These are phyloP conservation scores for Melanotaenia pygmaea DNA, from an alignment of 2,797 vertebrate species.

Conservation along the genomic window DNA sequence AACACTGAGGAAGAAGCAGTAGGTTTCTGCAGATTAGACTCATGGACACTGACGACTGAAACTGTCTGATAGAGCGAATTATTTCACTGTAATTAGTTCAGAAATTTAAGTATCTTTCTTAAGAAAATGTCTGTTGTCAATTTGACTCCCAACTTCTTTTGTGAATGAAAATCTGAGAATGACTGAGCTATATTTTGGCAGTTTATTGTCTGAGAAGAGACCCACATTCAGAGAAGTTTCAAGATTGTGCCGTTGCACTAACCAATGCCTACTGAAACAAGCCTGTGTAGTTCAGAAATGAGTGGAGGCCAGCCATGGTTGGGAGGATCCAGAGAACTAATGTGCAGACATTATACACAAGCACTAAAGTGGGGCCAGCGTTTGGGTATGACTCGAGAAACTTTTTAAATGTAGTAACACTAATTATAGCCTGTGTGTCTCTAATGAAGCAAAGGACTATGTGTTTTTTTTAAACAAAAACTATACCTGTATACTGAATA, in stretches of 20 bases:
- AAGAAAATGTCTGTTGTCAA: constrained; percentile 15
- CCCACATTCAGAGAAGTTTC: constrained; percentile 6
- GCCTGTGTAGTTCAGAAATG: background rate
- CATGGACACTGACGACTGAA: constrained; percentile 25
- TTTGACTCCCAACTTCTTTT: constrained; percentile 7
- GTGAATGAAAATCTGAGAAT: constrained; percentile 1
- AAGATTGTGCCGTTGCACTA: background rate
- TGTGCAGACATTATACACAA: too few species aligned
- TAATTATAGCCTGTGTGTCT: too few species aligned
- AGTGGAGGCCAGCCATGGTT: too few species aligned
- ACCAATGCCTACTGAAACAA: too few species aligned
- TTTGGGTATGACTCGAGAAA: too few species aligned
- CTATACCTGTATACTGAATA: too few species aligned
- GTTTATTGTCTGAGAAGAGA: background rate
- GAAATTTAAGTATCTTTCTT: constrained; percentile 9
- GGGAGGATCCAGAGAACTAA: too few species aligned
- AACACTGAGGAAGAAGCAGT: constrained; percentile 35
- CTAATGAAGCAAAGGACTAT: too few species aligned
- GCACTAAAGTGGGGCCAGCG: too few species aligned
- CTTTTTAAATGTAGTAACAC: too few species aligned
- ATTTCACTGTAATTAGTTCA: constrained; percentile 46
- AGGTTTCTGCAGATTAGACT: constrained; percentile 54
- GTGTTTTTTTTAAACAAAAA: too few species aligned
- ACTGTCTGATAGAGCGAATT: constrained; percentile 39
- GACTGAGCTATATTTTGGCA: background rate